Base-by-base conservation (phyloP, 2,113 vertebrate genomes). In the Jaculus jaculus region DNA sequence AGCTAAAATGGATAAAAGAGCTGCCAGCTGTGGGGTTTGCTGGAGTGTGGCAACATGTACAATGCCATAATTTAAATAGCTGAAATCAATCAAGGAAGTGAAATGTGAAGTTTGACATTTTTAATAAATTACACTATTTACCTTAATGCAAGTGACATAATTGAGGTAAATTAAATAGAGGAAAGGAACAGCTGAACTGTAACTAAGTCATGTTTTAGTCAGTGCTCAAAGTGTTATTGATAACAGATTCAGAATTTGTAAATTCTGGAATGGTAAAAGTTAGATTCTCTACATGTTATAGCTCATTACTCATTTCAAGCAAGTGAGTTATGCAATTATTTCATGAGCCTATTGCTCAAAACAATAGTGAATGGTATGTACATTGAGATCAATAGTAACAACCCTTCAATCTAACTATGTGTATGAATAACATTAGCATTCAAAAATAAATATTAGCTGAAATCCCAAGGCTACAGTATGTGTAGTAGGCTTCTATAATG, bases 71-170 rank as follows among this genome's bases (percentile, higher is more conserved):
- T 95, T 96, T 47, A 78, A 95, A 91, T 85, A 96, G 15, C 32
- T 92, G 66, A 96, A 95, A 92, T 93, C 92, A 89, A 51, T 95
- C 77, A 87, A 82, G 92, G 63, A 51, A 89, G 8, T 78, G 92
- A 78, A 69, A 96, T 94, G 61, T 84, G 81, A 96, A 96, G 65
- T 95, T 96, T 96, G 96, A 86, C 91, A 93, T 95, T 94, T 95
- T 89, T 80, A 94, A 91, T 97, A 94, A 97, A 90, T 96, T 92
- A 89, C 26, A 30, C 24, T 88, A 90, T 91, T 95, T 97, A 75
- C 47, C 87, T 58, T 85, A 90, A 51, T 90, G n/a, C 80, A 95
- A 94, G 75, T 21, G 42, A 89, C 93, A 95, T 80, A 94, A 93
- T 68, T 94, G 89, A 93, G 66, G 60, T 87, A 89, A 97, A 93